Evolutionary conservation across 2,888 invertebrate genomes (phyloP).

Genomic region (Diogma glabrata): DNA sequence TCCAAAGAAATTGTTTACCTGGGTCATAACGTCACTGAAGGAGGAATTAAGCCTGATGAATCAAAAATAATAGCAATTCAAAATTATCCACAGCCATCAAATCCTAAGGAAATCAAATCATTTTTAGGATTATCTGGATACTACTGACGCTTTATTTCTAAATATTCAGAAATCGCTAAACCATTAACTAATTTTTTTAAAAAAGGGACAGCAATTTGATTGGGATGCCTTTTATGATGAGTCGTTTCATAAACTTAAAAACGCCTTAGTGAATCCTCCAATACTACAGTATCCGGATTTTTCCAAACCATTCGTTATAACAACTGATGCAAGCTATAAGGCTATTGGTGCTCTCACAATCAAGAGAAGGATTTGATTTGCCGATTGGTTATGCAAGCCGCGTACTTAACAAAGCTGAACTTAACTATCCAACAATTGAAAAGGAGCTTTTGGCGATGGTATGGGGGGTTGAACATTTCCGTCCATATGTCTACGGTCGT

Average conservation of each 20-base stretch:
- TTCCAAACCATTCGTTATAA: conserved; percentile 21
- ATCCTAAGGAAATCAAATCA: conserved; percentile 18
- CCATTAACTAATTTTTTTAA: conserved; percentile 18
- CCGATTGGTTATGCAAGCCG: too few relatives aligned
- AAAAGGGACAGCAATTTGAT: neutral
- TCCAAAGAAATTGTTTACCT: conserved; percentile 21
- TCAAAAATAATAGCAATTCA: conserved; percentile 18
- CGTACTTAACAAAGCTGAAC: conserved; percentile 21
- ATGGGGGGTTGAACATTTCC: conserved; percentile 20
- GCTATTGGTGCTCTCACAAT: conserved; percentile 22
- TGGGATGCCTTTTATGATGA: neutral
- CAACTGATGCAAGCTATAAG: conserved; percentile 23
- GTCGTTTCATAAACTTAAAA: conserved; percentile 12
- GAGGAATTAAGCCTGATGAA: conserved; percentile 22
- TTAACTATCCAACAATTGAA: conserved; percentile 22
- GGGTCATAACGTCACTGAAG: conserved; percentile 21
- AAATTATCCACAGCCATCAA: conserved; percentile 19
- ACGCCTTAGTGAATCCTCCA: neutral
- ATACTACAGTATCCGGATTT: conserved; percentile 24
- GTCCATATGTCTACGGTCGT: conserved; percentile 23
- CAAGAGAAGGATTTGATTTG: too few relatives aligned
- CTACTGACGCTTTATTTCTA: conserved; percentile 26
- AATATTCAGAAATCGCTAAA: conserved; percentile 22
- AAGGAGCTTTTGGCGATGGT: conserved; percentile 22
- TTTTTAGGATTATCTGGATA: conserved; percentile 27